These are phyloP conservation scores for Nannoperca obscura DNA, from an alignment of 2,797 vertebrate species.

Conservation along the genomic window DNA sequence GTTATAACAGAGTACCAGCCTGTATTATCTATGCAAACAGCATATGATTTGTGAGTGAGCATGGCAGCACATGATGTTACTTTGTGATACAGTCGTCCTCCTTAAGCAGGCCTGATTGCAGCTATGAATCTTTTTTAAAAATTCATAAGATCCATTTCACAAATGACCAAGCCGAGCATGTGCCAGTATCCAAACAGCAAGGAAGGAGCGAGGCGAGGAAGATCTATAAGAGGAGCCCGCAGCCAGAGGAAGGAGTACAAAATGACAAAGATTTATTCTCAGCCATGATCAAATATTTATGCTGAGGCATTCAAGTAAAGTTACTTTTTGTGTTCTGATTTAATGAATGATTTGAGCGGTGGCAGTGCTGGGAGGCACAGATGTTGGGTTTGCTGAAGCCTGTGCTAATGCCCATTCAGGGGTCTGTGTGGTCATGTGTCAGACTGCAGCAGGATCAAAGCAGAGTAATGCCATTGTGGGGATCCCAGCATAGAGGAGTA, in stretches of 20 bases:
- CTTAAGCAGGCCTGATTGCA: constrained; percentile 78
- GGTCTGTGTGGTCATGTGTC: constrained; percentile 92
- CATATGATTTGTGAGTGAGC: constrained; percentile 60
- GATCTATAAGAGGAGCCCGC: constrained; percentile 64
- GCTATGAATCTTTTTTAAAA: constrained; percentile 91
- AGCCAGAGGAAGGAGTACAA: constrained; percentile 72
- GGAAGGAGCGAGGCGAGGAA: constrained; percentile 44
- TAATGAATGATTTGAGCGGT: constrained; percentile 97
- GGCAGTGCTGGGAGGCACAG: constrained; percentile 87
- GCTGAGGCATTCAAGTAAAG: constrained; percentile 97
- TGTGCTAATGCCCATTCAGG: constrained; percentile 91
- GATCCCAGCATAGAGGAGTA: constrained; percentile 55
- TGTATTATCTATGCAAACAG: constrained; percentile 62
- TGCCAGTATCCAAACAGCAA: constrained; percentile 75
- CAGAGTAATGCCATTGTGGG: constrained; percentile 73
- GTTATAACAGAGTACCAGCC: constrained; percentile 20
- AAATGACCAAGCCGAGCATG: constrained; percentile 90
- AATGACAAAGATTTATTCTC: constrained; percentile 98
- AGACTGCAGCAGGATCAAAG: constrained; percentile 91
- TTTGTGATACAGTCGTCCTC: constrained; percentile 62
- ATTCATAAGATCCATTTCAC: constrained; percentile 98
- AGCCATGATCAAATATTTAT: constrained; percentile 97
- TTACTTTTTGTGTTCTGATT: constrained; percentile 99
- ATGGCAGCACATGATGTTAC: constrained; percentile 51
- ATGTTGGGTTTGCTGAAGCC: constrained; percentile 92